Conservation (phyloP, 2,113 vertebrate species). For the Chionodraco myersi region DNA sequence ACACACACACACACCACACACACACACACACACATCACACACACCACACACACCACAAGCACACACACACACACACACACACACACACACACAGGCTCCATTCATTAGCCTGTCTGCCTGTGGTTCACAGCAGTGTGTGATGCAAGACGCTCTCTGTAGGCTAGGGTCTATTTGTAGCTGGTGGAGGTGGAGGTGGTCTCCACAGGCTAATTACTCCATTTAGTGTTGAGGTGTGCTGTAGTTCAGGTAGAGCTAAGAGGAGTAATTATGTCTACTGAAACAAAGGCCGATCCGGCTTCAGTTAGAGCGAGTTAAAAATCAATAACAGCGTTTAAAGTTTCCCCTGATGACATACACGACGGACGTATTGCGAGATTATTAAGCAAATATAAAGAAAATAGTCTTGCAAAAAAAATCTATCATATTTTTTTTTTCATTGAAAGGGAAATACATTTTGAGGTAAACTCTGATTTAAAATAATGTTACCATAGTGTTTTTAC, state of each 20-base stretch:
- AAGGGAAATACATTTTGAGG: background rate
- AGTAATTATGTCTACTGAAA: constrained; percentile 58
- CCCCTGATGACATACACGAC: constrained; percentile 6
- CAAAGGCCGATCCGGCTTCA: background rate
- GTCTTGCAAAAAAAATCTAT: background rate
- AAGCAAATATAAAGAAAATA: constrained; percentile 18
- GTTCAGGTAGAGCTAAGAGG: constrained; percentile 55
- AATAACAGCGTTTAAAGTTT: constrained; percentile 45
- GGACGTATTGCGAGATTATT: background rate
- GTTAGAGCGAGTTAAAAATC: constrained; percentile 43
- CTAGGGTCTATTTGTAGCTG: constrained; percentile 64
- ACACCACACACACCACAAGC: background rate
- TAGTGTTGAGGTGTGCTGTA: constrained; percentile 63
- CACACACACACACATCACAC: background rate
- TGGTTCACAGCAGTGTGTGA: constrained; percentile 38
- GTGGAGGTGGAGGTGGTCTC: constrained; percentile 55
- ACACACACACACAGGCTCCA: constrained; percentile 20
- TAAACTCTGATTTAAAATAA: constrained; percentile 1
- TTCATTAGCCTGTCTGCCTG: constrained; percentile 50
- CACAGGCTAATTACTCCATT: constrained; percentile 68
- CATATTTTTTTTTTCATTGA: background rate
- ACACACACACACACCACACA: constrained; percentile 13
- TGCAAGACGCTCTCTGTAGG: constrained; percentile 54
- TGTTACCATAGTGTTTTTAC: background rate
- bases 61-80: constrained; percentile 24